A percentile compares a stretch with the other conserved stretches of the same genome.
phyloP scores from a whole-genome alignment of 2,888 invertebrate genomes.

The Rhimphoctona megacephalus region DNA sequence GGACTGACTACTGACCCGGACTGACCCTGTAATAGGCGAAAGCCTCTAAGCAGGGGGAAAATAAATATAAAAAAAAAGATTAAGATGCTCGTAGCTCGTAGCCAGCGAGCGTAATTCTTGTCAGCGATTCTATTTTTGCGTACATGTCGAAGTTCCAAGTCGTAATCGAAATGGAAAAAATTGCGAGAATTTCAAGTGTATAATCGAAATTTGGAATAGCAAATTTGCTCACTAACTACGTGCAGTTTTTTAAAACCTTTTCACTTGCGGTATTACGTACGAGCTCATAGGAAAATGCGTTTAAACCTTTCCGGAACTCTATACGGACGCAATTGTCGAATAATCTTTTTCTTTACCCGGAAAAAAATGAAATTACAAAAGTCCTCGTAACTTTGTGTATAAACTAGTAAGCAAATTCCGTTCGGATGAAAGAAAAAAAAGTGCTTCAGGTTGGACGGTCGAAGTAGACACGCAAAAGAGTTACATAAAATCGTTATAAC shows the following conservation, averaged over 20 bases:
- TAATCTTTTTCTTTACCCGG: slow-evolving; percentile 1
- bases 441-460: slow-evolving; percentile 52
- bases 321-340: neutral
- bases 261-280: neutral
- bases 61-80: too few relatives aligned
- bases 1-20: too few relatives aligned
- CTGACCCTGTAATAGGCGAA: too few relatives aligned
- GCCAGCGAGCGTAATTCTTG: neutral
- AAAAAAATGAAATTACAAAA: slow-evolving; percentile 12
- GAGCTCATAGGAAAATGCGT: neutral
- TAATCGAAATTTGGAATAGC: neutral
- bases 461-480: slow-evolving; percentile 68
- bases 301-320: neutral
- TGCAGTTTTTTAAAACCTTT: neutral
- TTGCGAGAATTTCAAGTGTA: neutral
- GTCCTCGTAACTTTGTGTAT: slow-evolving; percentile 7
- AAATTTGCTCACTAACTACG: neutral
- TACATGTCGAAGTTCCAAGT: neutral
- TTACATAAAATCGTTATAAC: slow-evolving; percentile 76
- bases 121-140: neutral
- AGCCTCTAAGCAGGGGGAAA: too few relatives aligned
- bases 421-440: slow-evolving; percentile 21
- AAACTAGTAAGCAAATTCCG: slow-evolving; percentile 27
- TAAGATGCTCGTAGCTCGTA: neutral
- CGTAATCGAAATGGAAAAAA: neutral